phyloP scores from a whole-genome alignment of 2,888 invertebrate genomes.

The Carabus problematicus region DNA sequence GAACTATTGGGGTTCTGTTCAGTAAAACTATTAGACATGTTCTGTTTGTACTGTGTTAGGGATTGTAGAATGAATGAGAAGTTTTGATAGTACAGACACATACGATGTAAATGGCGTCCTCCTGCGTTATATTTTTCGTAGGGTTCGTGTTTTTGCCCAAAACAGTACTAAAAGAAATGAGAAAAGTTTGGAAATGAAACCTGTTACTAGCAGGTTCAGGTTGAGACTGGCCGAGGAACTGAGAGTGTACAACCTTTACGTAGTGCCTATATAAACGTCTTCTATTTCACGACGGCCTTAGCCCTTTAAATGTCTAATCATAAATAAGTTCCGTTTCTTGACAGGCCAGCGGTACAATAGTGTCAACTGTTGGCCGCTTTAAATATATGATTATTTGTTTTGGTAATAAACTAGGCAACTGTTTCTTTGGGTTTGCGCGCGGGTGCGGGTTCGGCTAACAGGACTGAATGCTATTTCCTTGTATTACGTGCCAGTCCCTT shows the following conservation, averaged over 20 bases:
- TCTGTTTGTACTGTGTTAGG: too few species aligned
- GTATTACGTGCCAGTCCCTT: conserved; percentile 16
- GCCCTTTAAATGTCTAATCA: background rate
- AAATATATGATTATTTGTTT: conserved; percentile 46
- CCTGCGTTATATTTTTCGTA: too few species aligned
- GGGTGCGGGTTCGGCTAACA: background rate
- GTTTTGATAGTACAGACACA: too few species aligned
- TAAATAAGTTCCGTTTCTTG: conserved; percentile 5
- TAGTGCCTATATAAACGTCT: too few species aligned
- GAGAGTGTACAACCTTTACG: too few species aligned
- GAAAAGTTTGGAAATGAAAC: conserved; percentile 1
- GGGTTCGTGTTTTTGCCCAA: too few species aligned
- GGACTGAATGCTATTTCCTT: conserved; percentile 24
- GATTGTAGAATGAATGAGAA: too few species aligned
- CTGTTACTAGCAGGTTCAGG: background rate
- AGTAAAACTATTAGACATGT: too few species aligned
- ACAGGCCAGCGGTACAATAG: conserved; percentile 15
- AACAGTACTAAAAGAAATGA: background rate
- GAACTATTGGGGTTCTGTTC: too few species aligned
- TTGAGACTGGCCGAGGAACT: too few species aligned
- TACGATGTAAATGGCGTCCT: too few species aligned
- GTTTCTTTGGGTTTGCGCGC: background rate
- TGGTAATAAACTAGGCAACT: conserved; percentile 43
- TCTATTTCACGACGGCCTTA: background rate
- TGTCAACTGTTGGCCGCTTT: conserved; percentile 26